Evolutionary conservation across 2,797 vertebrate species (phyloP).

Genomic region (Myotis daubentonii): DNA sequence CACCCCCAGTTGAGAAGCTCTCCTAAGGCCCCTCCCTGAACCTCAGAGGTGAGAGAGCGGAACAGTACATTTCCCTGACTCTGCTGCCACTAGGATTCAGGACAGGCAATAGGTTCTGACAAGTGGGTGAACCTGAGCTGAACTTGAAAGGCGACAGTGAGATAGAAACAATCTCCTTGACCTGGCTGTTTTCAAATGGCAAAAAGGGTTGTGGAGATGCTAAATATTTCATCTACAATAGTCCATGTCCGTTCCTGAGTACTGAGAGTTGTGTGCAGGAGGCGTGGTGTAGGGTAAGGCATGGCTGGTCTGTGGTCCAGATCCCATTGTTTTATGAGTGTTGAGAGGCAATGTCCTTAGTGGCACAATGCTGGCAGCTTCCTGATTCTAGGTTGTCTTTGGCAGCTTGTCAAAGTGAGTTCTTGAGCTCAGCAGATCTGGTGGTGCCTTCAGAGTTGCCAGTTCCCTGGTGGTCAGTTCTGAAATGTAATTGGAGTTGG

Average conservation of each 20-base stretch:
- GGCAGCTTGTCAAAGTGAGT: neutral
- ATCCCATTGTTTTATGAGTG: neutral
- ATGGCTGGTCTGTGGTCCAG: neutral
- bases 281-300: accelerated
- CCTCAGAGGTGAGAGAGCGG: neutral
- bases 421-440: neutral
- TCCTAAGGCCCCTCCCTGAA: neutral
- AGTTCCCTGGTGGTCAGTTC: neutral
- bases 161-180: neutral
- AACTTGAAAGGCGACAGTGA: neutral
- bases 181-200: neutral
- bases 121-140: neutral
- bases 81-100: neutral
- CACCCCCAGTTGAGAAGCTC: neutral
- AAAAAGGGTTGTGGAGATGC: neutral
- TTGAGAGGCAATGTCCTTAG: neutral
- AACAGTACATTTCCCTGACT: neutral
- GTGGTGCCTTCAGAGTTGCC: neutral
- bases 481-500: neutral
- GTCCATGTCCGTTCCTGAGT: neutral
- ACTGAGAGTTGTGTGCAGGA: neutral
- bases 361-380: neutral
- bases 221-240: neutral
- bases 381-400: neutral
- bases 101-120: neutral